These are phyloP conservation scores for Thaumatotibia leucotreta DNA, from an alignment of 1,140 invertebrate species.

Conservation along the genomic window DNA sequence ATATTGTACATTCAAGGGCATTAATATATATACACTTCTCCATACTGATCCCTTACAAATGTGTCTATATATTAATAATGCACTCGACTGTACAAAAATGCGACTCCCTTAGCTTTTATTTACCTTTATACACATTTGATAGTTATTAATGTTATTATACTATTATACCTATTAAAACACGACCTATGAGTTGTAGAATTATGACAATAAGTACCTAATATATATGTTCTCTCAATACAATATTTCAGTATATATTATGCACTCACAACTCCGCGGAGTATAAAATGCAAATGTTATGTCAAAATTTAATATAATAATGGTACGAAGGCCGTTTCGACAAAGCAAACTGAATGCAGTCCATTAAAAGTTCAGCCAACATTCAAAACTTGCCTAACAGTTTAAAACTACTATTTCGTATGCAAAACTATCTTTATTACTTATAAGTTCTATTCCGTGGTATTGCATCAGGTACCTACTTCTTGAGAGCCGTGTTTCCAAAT, in stretches of 20 bases:
- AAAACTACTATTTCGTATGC: conserved; percentile 15
- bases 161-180: no score
- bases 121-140: no score
- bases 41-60: no score
- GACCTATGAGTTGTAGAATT: no score
- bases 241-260: conserved; percentile 6
- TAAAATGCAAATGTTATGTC: conserved; percentile 18
- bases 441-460: background rate
- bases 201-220: no score
- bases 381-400: conserved; percentile 30
- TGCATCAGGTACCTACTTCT: background rate
- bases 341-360: conserved; percentile 50
- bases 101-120: no score
- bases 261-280: conserved; percentile 18
- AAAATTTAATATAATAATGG: conserved; percentile 19
- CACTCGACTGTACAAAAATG: no score
- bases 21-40: no score
- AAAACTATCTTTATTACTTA: conserved; percentile 3
- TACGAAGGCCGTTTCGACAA: conserved; percentile 38
- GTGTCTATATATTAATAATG: no score
- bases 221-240: conserved; percentile 8
- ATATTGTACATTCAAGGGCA: no score
- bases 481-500: background rate
- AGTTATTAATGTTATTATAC: no score
- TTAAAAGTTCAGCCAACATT: conserved; percentile 54